Conservation (phyloP, 2,888 invertebrate species). For the Euclidia mi region DNA sequence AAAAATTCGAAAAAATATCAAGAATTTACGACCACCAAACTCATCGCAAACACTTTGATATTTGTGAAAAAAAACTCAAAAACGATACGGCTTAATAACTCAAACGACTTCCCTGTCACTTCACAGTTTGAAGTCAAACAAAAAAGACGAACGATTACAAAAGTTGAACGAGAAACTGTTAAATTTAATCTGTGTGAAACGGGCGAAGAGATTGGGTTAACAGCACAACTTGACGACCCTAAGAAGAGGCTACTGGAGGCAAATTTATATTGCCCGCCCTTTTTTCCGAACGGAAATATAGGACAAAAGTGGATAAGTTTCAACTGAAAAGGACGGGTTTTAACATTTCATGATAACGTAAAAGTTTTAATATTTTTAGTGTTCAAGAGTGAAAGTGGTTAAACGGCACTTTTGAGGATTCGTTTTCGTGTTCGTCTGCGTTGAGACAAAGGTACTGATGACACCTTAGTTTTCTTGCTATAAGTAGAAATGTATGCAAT, state of each 20-base stretch:
- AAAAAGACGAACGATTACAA: slow-evolving; percentile 33
- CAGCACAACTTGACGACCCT: slow-evolving; percentile 7
- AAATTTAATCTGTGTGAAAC: slow-evolving; percentile 43
- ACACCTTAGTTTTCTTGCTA: no score
- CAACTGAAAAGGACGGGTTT: not conserved
- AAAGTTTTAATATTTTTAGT: slow-evolving; percentile 6
- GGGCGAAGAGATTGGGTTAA: slow-evolving; percentile 43
- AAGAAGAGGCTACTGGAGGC: slow-evolving; percentile 1
- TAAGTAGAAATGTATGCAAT: no score
- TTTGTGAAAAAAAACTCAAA: not conserved
- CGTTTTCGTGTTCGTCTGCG: not conserved
- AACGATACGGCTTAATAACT: slow-evolving; percentile 17
- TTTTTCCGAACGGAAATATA: not conserved
- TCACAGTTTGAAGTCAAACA: slow-evolving; percentile 26
- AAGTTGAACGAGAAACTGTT: slow-evolving; percentile 39
- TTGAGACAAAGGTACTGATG: no score
- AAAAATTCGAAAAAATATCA: no score
- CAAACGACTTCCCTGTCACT: slow-evolving; percentile 20
- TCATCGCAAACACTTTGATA: not conserved
- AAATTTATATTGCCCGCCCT: slow-evolving; percentile 8
- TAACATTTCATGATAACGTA: not conserved
- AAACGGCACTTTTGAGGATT: not conserved
- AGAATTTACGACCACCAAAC: no score
- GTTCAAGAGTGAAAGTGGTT: not conserved
- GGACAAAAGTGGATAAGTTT: slow-evolving; percentile 6